Percentiles rank a stretch among this genome's conserved stretches.
phyloP scores from a whole-genome alignment of 2,888 invertebrate genomes.

The Drosophila siamana region DNA sequence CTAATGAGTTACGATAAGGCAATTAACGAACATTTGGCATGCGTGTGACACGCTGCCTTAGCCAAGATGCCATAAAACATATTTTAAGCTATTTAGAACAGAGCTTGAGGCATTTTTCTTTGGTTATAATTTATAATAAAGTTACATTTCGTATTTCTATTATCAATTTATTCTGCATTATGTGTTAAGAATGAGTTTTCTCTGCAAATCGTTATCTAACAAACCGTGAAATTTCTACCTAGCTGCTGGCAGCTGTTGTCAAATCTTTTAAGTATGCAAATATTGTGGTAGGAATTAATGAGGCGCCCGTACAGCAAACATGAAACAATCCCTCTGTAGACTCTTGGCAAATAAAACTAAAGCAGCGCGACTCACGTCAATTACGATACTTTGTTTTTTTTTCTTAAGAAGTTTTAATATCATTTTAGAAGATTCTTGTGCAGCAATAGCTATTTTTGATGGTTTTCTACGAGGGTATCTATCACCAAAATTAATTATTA shows the following conservation, averaged over 20 bases:
- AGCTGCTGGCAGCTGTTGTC: neutral
- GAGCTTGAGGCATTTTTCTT: neutral
- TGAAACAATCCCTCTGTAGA: neutral
- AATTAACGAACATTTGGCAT: neutral
- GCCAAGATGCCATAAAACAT: neutral
- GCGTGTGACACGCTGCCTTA: neutral
- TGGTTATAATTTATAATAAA: neutral
- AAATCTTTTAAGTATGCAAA: constrained; percentile 1
- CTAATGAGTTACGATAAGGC: constrained; percentile 1
- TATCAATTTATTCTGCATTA: no score
- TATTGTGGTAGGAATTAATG: constrained; percentile 11
- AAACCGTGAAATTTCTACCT: neutral
- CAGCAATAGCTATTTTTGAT: neutral
- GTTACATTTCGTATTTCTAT: no score
- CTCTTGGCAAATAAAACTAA: neutral
- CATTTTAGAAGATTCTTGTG: neutral
- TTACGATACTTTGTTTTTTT: neutral
- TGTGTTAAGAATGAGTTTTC: no score
- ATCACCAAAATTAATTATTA: no score
- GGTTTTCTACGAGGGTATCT: no score
- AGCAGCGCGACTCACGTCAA: neutral
- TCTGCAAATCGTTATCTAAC: no score
- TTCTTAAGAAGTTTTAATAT: neutral
- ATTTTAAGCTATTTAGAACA: constrained; percentile 1
- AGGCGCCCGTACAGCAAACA: neutral